Evolutionary conservation across 2,113 vertebrate genomes (phyloP), one percentile per base, ranked within the genome.

Genomic region (Neolamprologus hecqui): DNA sequence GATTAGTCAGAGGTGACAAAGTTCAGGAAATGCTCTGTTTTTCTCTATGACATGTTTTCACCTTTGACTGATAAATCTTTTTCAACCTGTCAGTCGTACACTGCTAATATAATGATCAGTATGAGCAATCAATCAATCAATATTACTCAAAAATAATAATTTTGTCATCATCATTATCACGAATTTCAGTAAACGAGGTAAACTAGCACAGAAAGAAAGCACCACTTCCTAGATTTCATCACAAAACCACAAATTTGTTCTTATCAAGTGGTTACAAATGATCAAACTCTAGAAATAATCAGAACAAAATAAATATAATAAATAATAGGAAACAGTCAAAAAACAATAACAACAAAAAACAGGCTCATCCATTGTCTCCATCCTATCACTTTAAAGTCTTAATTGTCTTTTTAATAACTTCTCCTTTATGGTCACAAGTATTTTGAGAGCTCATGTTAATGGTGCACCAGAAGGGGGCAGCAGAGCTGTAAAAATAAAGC

Each of bases 381-480:
- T 37, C n/a, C 13, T 84, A 58, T 42, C 8, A 81, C 31, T 49
- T 9, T 9, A 28, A 42, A 4, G 31, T 77, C 2, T 6, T 7
- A 75, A 47, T 26, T 28, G 0, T 28, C 0, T 63, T 65, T 53
- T 9, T 54, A 37, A 82, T 33, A 7, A 83, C 19, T 42, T 75
- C 40, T 75, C 23, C 42, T 45, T 54, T 9, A 17, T 82, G 82
- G 9, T 51, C 23, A 54, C 12, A 17, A 73, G 40, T 45, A 17
- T 26, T 55, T 68, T 26, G 4, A 13, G 11, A 47, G 26, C 7
- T 84, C 6, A 45, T 33, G 47, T 33, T 42, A 68, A 11, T 58
- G 26, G 5, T 31, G 6, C 33, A 88, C 95, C 94, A 93, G 83
- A 86, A 77, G 95, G 90, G 86, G 94, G 94, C 91, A 93, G 94